Evolutionary conservation across 2,113 vertebrate genomes (phyloP), one percentile per base, ranked within the genome.

Genomic region (Serilophus lunatus): DNA sequence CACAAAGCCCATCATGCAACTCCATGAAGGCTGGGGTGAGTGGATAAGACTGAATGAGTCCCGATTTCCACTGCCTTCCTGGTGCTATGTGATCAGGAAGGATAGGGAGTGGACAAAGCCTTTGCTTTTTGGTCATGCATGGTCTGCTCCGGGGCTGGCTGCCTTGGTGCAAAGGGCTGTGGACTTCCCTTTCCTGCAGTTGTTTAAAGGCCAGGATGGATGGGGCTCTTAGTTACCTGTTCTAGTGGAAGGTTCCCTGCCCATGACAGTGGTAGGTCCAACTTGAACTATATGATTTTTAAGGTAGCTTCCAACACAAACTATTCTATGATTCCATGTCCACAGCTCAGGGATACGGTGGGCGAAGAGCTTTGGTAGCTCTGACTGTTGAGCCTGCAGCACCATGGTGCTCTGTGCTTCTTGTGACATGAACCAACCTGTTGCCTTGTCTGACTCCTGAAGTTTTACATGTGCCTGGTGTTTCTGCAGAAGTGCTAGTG

Each of bases 121-220:
- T 69, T 74, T 65, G 18, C 31, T 57, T 61, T 31, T 5, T 49
- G 36, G 56, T 57, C 35, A 5, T 13, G 13, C 16, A 3, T 28
- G 35, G 35, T 20, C 86, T 33, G 71, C 18, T 28, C 9, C 38
- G 40, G 50, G 40, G 6, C 36, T 53, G 60, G 9, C 15, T 87
- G 16, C 23, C 16, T 10, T 1, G 2, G 24, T 29, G 42, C 0
- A 0, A 19, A 69, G 29, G 45, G 4, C 40, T 26, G 29, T 35
- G 40, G 35, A 4, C 20, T 69, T 31, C 26, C 17, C 31, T 36
- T 12, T 40, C 40, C 47, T 28, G 40, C 20, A 54, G n/a, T 40
- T 54, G 24, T 20, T 20, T 47, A 57, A 56, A 13, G 54, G 25
- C 44, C 44, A 44, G 68, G 33, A 31, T 77, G 33, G 49, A 36